A percentile compares a stretch with the other conserved stretches of the same genome.
phyloP scores from a whole-genome alignment of 1,140 invertebrate species.

The Ruditapes philippinarum region DNA sequence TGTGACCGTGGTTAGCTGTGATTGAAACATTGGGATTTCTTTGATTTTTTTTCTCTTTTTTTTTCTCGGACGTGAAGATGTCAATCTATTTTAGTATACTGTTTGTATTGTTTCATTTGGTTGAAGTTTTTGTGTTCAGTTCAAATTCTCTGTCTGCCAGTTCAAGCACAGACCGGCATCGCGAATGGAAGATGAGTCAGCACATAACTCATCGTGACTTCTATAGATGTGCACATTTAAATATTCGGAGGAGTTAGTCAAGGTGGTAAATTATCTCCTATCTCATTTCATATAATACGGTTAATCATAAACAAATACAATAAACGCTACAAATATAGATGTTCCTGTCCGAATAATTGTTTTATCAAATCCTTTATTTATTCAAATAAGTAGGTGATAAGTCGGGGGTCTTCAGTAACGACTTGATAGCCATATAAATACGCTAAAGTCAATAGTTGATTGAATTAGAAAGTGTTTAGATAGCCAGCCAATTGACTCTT shows the following conservation, averaged over 20 bases:
- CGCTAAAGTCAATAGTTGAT: conserved; percentile 35
- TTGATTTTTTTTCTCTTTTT: too few relatives aligned
- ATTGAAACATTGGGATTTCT: too few relatives aligned
- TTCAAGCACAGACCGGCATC: too few relatives aligned
- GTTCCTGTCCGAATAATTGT: conserved; percentile 32
- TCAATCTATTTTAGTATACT: too few relatives aligned
- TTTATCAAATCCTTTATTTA: conserved; percentile 54
- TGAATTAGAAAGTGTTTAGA: conserved; percentile 37
- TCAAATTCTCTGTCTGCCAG: too few relatives aligned
- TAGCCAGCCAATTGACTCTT: conserved; percentile 9
- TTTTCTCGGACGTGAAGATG: too few relatives aligned
- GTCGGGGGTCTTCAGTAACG: background rate
- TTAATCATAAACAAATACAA: conserved; percentile 26
- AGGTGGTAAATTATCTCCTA: background rate
- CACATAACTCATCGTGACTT: background rate
- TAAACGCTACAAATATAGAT: conserved; percentile 43
- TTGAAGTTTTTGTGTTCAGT: too few relatives aligned
- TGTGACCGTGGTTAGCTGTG: too few relatives aligned
- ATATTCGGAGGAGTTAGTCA: background rate
- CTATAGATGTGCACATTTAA: background rate
- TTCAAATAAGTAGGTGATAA: conserved; percentile 57
- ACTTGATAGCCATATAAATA: conserved; percentile 53
- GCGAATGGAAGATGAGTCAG: background rate
- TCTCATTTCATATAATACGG: background rate
- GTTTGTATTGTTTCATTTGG: too few relatives aligned